Evolutionary conservation across 2,888 invertebrate species (phyloP).

Genomic region (Chromoteleia sp.): DNA sequence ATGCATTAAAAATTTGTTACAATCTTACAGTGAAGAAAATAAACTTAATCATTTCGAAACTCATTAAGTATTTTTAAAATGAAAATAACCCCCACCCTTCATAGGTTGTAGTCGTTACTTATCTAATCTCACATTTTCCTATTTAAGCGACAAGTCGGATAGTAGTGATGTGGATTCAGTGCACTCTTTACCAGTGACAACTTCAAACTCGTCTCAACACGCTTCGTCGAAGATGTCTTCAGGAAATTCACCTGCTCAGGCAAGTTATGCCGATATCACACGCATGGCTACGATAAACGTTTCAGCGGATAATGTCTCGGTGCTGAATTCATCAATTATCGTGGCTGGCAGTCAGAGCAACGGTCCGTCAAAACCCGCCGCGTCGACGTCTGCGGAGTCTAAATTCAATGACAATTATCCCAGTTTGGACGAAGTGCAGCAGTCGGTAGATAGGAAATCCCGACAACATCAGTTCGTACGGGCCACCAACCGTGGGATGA

Average conservation of each 20-base stretch:
- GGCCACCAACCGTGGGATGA: conserved; percentile 76
- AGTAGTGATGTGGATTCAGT: conserved; percentile 94
- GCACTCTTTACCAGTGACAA: conserved; percentile 91
- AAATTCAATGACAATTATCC: conserved; percentile 82
- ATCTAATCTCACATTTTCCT: too few relatives aligned
- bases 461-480: conserved; percentile 80
- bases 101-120: too few relatives aligned
- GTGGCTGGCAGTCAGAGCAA: conserved; percentile 78
- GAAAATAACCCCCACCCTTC: too few relatives aligned
- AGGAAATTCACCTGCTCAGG: conserved; percentile 85
- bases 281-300: conserved; percentile 85
- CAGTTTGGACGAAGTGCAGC: conserved; percentile 82
- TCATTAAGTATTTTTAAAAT: too few relatives aligned
- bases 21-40: too few relatives aligned
- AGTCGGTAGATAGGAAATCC: conserved; percentile 77
- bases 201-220: conserved; percentile 84
- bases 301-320: conserved; percentile 76
- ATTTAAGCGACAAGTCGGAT: conserved; percentile 90
- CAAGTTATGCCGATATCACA: conserved; percentile 94
- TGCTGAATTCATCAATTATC: conserved; percentile 78
- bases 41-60: too few relatives aligned
- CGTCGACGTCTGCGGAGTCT: conserved; percentile 79
- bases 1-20: too few relatives aligned
- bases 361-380: conserved; percentile 77
- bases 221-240: conserved; percentile 80